Base-by-base conservation (phyloP, 2,797 vertebrate species). In the Lithobates pipiens region DNA sequence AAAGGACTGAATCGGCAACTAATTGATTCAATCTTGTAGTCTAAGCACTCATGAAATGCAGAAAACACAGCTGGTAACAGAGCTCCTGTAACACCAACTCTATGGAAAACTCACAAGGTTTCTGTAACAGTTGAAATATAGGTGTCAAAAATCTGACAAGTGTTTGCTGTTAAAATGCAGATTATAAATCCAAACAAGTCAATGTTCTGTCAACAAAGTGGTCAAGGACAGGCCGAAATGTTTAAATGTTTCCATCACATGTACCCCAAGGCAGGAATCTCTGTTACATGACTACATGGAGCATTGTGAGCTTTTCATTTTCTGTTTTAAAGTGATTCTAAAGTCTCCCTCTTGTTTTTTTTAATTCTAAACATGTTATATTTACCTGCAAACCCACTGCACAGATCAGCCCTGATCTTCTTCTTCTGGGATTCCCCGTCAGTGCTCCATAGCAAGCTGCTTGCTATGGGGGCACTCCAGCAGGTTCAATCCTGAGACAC, bases 171-270 rank as follows among this genome's bases (percentile, higher is more conserved):
- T 15, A 68, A 86, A 83, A 78, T 78, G 75, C 76, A 86, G 85
- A 86, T 78, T 78, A 86, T 83, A 74, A 82, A 78, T 74, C 89
- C 90, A 89, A 92, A 88, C 46, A 90, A 86, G 82, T 90, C 86
- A 90, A 86, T 89, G 74, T 88, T 89, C 91, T 91, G 89, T 91
- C 91, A 91, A 89, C 90, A 91, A 9, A 91, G 91, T 3, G 86
- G 86, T 85, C 86, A 87, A 91, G 89, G 54, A 61, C 54, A 23
- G 21, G 67, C 76, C 91, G 88, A 92, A 91, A 90, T 83, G 72
- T 90, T 93, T 92, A 92, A 88, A 90, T 90, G 88, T 90, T 88
- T 63, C 84, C 86, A 81, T 76, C 69, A 82, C 75, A 78, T 36
- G 21, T 18, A 72, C 36, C 79, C 78, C 44, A 44, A 78, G 78